Conservation (phyloP, 2,113 vertebrate species). For the Physeter macrocephalus region DNA sequence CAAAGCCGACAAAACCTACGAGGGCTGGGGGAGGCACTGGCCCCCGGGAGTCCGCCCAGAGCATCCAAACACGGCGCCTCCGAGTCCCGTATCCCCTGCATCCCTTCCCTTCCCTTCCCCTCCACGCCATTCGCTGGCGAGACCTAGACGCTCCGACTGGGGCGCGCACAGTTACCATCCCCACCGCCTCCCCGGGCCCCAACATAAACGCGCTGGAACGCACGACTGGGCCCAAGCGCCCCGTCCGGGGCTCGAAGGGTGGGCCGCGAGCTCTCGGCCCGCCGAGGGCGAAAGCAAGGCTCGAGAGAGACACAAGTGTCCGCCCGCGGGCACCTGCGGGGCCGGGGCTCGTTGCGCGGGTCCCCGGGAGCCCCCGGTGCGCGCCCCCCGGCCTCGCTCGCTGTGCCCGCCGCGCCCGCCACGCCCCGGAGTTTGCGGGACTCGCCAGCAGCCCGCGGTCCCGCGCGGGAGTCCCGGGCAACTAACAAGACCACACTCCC, state of each 20-base stretch:
- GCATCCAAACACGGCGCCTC: neutral
- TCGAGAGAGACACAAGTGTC: neutral
- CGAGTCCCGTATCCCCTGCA: fast-evolving
- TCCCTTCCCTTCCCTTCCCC: too few relatives aligned
- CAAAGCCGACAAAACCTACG: neutral
- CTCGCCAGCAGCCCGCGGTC: neutral
- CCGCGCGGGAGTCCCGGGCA: neutral
- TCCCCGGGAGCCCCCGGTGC: neutral
- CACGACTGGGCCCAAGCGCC: neutral
- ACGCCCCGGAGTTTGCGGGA: neutral
- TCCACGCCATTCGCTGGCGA: fast-evolving
- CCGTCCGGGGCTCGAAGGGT: neutral
- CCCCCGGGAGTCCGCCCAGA: neutral
- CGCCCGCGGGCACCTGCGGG: conserved; percentile 15
- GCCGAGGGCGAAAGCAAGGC: neutral
- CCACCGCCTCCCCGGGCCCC: neutral
- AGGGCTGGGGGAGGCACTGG: fast-evolving
- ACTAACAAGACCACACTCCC: fast-evolving
- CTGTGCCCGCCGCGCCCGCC: neutral
- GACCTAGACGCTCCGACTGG: fast-evolving
- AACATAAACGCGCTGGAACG: too few relatives aligned
- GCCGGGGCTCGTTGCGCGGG: too few relatives aligned
- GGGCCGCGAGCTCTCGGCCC: neutral
- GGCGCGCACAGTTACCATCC: neutral
- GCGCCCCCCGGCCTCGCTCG: neutral